phyloP scores from a whole-genome alignment of 2,113 vertebrate species.

The Rattus norvegicus region DNA sequence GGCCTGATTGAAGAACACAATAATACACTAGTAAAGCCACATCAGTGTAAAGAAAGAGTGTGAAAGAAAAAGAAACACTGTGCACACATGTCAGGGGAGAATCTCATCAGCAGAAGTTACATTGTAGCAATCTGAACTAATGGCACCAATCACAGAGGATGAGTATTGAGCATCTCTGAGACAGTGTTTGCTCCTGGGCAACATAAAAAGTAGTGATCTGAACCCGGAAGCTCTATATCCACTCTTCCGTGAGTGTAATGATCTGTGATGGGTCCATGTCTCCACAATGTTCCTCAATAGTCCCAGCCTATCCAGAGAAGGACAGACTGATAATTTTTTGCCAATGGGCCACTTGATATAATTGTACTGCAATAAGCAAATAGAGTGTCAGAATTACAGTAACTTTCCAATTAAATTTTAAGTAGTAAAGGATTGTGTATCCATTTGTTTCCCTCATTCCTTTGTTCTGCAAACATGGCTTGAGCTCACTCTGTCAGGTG shows the following conservation, averaged over 20 bases:
- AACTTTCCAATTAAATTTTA: background rate
- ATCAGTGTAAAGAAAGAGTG: background rate
- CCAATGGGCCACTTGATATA: background rate
- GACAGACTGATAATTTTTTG: background rate
- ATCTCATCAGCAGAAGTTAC: constrained; percentile 6
- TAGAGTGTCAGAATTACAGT: background rate
- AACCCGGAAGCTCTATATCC: background rate
- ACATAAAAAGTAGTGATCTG: background rate
- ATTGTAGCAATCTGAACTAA: background rate
- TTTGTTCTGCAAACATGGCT: background rate
- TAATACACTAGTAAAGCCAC: background rate
- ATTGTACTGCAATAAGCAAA: background rate
- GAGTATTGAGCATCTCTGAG: background rate
- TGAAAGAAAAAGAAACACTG: background rate
- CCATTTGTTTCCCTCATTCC: background rate
- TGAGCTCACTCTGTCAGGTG: rapidly evolving
- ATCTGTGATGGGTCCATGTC: background rate
- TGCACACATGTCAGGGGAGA: background rate
- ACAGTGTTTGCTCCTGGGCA: background rate
- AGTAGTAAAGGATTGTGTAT: background rate
- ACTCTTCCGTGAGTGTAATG: background rate
- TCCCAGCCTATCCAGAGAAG: background rate
- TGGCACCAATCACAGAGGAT: background rate
- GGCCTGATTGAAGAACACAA: background rate
- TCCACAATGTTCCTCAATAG: background rate